These are phyloP conservation scores for Penaeus japonicus DNA, from an alignment of 1,140 invertebrate species.

Conservation along the genomic window DNA sequence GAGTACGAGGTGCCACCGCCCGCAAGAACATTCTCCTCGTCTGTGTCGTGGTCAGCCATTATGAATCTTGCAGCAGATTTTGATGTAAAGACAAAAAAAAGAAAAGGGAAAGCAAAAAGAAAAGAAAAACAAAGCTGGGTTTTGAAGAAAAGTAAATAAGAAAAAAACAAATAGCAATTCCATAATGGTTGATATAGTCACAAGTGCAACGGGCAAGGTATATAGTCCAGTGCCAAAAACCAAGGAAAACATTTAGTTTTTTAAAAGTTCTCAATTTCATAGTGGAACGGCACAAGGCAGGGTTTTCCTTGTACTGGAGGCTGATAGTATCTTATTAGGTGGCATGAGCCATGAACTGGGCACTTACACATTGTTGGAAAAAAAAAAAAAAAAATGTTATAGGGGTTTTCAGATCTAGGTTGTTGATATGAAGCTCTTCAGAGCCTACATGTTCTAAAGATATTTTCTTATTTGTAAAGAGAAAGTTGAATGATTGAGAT, in stretches of 20 bases:
- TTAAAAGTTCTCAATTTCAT: conserved; percentile 38
- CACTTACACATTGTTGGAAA: conserved; percentile 44
- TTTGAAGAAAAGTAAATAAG: not conserved
- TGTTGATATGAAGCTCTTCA: not conserved
- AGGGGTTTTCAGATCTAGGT: not conserved
- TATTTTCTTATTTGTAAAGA: conserved; percentile 37
- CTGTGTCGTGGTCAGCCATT: conserved; percentile 30
- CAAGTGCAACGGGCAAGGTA: conserved; percentile 48
- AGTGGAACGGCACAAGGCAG: conserved; percentile 44
- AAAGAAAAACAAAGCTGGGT: not conserved
- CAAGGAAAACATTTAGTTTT: conserved; percentile 56
- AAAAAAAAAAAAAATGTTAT: not conserved
- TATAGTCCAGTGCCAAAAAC: conserved; percentile 55
- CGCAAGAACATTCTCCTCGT: conserved; percentile 47
- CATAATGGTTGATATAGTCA: conserved; percentile 36
- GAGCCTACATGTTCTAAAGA: not conserved
- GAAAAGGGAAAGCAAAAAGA: not conserved
- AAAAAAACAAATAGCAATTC: not conserved
- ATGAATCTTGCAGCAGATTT: conserved; percentile 28
- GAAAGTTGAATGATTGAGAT: not conserved
- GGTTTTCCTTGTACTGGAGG: conserved; percentile 50
- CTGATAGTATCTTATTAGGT: conserved; percentile 43
- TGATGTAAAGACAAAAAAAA: not conserved
- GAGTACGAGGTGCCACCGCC: conserved; percentile 45
- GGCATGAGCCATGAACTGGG: conserved; percentile 50